A percentile compares a stretch with the other conserved stretches of the same genome.
Conservation (phyloP, 2,113 vertebrate species). For the Poecile atricapillus region DNA sequence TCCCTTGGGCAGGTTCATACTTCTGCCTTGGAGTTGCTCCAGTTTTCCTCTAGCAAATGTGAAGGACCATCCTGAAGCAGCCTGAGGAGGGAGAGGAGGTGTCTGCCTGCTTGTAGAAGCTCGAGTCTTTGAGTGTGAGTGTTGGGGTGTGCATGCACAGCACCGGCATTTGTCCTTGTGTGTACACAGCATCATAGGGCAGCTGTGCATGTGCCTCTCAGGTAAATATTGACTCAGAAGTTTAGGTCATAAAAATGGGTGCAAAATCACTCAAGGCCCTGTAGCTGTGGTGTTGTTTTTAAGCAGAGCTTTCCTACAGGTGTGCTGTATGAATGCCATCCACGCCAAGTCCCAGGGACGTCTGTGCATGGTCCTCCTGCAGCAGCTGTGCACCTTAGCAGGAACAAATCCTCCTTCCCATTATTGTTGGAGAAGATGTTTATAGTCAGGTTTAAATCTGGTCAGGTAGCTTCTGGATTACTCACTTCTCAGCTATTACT, state of each 20-base stretch:
- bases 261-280: neutral
- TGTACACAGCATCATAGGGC: neutral
- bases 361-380: neutral
- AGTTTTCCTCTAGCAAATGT: neutral
- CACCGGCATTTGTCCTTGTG: neutral
- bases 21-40: neutral
- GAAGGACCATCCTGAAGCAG: neutral
- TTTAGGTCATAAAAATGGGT: neutral
- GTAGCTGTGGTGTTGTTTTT: neutral
- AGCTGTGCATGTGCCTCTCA: rapidly evolving
- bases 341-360: rapidly evolving
- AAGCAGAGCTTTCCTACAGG: neutral
- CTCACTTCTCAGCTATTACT: slow-evolving; percentile 53
- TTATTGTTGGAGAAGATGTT: slow-evolving; percentile 3
- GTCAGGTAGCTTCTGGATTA: slow-evolving; percentile 52
- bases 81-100: neutral
- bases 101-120: neutral
- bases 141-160: neutral
- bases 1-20: neutral
- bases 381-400: neutral
- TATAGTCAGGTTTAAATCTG: slow-evolving; percentile 1
- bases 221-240: neutral
- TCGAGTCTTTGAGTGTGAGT: rapidly evolving
- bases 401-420: neutral
- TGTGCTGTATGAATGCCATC: neutral